Evolutionary conservation across 2,888 invertebrate species (phyloP).

Genomic region (Eupithecia vulgata): DNA sequence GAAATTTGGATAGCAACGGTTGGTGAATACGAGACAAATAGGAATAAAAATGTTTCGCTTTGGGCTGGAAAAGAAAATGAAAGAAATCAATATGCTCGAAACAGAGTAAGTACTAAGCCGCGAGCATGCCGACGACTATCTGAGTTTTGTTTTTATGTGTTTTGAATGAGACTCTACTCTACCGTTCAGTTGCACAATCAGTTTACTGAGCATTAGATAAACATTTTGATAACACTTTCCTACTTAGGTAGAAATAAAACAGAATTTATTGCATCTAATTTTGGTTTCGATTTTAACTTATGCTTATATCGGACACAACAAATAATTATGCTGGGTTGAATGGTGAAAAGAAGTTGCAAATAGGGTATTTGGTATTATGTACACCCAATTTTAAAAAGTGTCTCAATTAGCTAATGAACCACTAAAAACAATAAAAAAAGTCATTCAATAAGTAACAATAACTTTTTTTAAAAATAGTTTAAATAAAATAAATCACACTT

Average conservation of each 20-base stretch:
- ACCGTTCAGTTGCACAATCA: neutral
- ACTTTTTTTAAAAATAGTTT: too few species aligned
- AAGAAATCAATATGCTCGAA: constrained; percentile 72
- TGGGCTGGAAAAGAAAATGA: constrained; percentile 71
- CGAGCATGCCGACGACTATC: constrained; percentile 38
- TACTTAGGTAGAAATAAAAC: neutral
- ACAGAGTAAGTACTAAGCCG: constrained; percentile 59
- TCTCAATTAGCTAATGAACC: too few species aligned
- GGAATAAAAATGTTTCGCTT: constrained; percentile 67
- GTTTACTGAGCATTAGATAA: neutral
- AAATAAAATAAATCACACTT: too few species aligned
- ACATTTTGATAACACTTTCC: neutral
- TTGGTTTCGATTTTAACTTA: neutral
- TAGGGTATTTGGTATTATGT: too few species aligned
- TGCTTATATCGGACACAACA: neutral
- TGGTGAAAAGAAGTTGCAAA: too few species aligned
- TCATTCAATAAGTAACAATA: too few species aligned
- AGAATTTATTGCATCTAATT: neutral
- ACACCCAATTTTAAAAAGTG: too few species aligned
- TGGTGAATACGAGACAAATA: constrained; percentile 67
- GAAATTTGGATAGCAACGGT: constrained; percentile 67
- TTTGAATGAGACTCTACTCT: neutral
- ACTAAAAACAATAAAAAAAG: too few species aligned
- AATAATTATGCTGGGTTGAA: too few species aligned
- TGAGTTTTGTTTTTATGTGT: constrained; percentile 26